A percentile compares a stretch with the other conserved stretches of the same genome.
phyloP scores from a whole-genome alignment of 1,140 invertebrate species.

The Himalopsyche phryganea region DNA sequence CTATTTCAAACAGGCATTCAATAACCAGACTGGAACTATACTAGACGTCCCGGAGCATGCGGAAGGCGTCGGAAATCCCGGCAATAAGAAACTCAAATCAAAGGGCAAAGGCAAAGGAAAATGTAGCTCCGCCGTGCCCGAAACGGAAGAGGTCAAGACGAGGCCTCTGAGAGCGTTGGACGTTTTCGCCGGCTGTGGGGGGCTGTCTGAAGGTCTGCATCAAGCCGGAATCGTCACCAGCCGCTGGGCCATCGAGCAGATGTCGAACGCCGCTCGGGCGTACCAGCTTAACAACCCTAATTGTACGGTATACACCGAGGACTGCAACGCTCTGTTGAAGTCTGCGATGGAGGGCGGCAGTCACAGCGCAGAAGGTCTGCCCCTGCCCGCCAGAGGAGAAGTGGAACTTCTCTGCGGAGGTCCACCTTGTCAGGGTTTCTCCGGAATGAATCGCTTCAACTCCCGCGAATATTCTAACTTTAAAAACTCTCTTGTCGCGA shows the following conservation, averaged over 20 bases:
- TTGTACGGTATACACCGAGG: slow-evolving; percentile 73
- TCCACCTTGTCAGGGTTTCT: slow-evolving; percentile 90
- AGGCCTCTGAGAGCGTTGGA: slow-evolving; percentile 67
- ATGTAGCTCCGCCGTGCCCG: slow-evolving; percentile 47
- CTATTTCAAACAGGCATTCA: slow-evolving; percentile 73
- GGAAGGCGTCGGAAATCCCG: slow-evolving; percentile 55
- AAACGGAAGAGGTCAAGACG: slow-evolving; percentile 36
- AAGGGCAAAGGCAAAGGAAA: slow-evolving; percentile 75
- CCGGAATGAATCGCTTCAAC: slow-evolving; percentile 87
- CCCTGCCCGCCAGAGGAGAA: slow-evolving; percentile 72
- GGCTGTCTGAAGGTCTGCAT: slow-evolving; percentile 70
- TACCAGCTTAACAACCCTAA: slow-evolving; percentile 75
- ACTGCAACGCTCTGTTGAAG: slow-evolving; percentile 74
- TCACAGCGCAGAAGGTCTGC: slow-evolving; percentile 53
- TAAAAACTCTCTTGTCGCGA: slow-evolving; percentile 84
- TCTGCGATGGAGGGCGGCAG: slow-evolving; percentile 58
- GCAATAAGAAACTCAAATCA: slow-evolving; percentile 63
- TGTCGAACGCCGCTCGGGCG: slow-evolving; percentile 74
- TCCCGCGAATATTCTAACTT: slow-evolving; percentile 82
- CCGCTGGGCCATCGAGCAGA: slow-evolving; percentile 80
- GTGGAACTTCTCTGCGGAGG: slow-evolving; percentile 84
- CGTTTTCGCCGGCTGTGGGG: slow-evolving; percentile 89
- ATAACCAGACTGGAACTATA: slow-evolving; percentile 56
- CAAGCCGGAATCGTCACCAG: slow-evolving; percentile 66
- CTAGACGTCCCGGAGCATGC: slow-evolving; percentile 61